Evolutionary conservation across 2,113 vertebrate species (phyloP).

Genomic region (Butorides virescens): DNA sequence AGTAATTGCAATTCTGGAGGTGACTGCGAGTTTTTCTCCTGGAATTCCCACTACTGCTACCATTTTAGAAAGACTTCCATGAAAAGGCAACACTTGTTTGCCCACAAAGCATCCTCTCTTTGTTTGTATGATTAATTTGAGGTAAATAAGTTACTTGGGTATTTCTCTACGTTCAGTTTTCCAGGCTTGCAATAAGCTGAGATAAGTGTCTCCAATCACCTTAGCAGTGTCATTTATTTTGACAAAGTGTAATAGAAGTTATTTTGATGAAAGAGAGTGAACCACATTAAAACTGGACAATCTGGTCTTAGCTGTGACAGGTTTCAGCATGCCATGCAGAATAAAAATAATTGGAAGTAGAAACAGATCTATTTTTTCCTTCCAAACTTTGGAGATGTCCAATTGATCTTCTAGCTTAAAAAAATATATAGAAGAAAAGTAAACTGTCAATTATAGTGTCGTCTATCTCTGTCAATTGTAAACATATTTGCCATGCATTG

Average conservation of each 20-base stretch:
- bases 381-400: background rate
- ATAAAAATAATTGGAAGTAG: constrained; percentile 42
- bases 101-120: background rate
- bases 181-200: background rate
- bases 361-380: constrained; percentile 22
- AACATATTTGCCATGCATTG: background rate
- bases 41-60: background rate
- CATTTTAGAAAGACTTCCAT: background rate
- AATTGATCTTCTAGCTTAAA: constrained; percentile 6
- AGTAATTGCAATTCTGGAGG: background rate
- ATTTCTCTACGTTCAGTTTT: background rate
- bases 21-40: background rate
- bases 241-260: background rate
- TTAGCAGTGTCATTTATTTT: background rate
- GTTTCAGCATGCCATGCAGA: background rate
- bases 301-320: constrained; percentile 1
- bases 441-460: constrained; percentile 28
- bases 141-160: background rate
- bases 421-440: background rate
- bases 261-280: constrained; percentile 1
- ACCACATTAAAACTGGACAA: constrained; percentile 18
- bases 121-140: background rate
- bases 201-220: background rate
- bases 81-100: background rate
- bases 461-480: constrained; percentile 11